A percentile compares a stretch with the other conserved stretches of the same genome.
These are phyloP conservation scores for Beaufortia kweichowensis DNA, from an alignment of 2,113 vertebrate species.

Conservation along the genomic window DNA sequence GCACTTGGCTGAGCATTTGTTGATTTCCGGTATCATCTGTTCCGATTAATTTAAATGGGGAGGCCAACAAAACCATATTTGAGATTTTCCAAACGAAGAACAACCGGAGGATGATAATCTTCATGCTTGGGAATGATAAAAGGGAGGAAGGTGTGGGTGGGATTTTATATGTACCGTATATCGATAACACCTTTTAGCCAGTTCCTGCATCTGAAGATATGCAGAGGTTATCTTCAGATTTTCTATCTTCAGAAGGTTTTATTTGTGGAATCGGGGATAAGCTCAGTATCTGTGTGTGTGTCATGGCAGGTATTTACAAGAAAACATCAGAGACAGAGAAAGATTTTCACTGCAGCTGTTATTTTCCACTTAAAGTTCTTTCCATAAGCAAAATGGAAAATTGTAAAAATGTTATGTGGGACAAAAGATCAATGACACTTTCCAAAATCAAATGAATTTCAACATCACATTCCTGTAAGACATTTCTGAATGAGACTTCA, in stretches of 20 bases:
- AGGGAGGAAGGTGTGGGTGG: too few species aligned
- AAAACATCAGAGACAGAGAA: conserved; percentile 45
- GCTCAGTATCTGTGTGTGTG: conserved; percentile 37
- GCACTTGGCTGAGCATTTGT: background rate
- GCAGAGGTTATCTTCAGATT: too few species aligned
- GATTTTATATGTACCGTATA: too few species aligned
- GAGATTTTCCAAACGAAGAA: background rate
- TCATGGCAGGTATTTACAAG: conserved; percentile 46
- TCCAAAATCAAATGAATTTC: background rate
- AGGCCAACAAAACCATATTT: background rate
- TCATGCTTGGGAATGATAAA: background rate
- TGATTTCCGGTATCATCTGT: conserved; percentile 4
- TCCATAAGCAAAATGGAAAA: conserved; percentile 51
- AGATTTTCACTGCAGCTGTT: conserved; percentile 27
- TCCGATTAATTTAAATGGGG: conserved; percentile 2
- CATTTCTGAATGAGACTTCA: conserved; percentile 19
- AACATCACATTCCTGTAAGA: conserved; percentile 7
- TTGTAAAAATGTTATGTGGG: conserved; percentile 47
- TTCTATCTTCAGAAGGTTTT: background rate
- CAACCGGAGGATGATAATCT: background rate
- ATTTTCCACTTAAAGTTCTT: conserved; percentile 50
- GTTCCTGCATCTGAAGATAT: too few species aligned
- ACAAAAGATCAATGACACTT: conserved; percentile 38
- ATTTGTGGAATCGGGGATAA: conserved; percentile 41
- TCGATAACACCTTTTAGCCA: too few species aligned